Base-by-base conservation (phyloP, 1,140 invertebrate genomes). In the Oppia nitens region DNA sequence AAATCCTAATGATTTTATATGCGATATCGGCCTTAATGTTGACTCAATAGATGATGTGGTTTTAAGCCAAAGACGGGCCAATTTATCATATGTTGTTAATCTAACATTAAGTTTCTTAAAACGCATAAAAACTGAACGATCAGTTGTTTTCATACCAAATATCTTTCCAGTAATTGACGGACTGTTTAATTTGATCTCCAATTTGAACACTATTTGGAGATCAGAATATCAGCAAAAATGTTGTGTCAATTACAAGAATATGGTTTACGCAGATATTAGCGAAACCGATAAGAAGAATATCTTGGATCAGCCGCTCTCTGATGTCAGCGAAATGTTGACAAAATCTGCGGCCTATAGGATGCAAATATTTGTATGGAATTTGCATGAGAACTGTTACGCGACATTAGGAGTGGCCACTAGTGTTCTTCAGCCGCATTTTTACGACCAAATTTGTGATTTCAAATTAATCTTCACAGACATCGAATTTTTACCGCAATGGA, bases 201-300 rank as follows among this genome's bases (percentile, higher is more conserved):
- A 6, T 21, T 25, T 60, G 20, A 53, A 60, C 32, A 17, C 52
- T 48, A 4, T 60, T 3, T 60, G 58, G 58, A 28, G 21, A 25
- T 23, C 29, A 21, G 52, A 60, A n/a, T 55, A 32, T 20, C 23
- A 59, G 27, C 32, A 20, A 20, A 2, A 21, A 3, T 60, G 58
- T 27, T 29, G 47, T 40, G 29, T 14, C 11, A 24, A 60, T 40
- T 60, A 55, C 47, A 23, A 21, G 12, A 1, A 21, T 2, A 3
- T 54, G 17, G 32, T 60, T 28, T 60, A 55, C 51, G 50, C 51
- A 11, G 32, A 50, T 1, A 23, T 60, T 6, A 60, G 9, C 27
- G 51, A 60, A 32, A 6, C 40, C 3, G 49, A 60, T 23, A 59
- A 28, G 27, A 3, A 21, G 24, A 20, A 28, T 21, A 17, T 60